These are phyloP conservation scores for Papilio helenus DNA, from an alignment of 1,140 invertebrate species.

Conservation along the genomic window DNA sequence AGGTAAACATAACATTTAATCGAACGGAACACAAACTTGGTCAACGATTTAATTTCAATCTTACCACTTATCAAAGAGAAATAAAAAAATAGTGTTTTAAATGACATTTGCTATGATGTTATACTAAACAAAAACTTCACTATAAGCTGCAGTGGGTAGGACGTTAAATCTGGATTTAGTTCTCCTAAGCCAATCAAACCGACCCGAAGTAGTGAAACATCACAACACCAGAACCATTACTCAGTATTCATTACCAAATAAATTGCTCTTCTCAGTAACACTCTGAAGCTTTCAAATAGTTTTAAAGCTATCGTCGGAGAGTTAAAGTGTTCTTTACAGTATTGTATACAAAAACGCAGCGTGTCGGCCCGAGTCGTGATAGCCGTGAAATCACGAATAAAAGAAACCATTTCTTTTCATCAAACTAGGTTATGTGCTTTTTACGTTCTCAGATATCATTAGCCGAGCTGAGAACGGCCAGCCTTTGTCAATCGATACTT, in stretches of 20 bases:
- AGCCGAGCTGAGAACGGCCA: conserved; percentile 12
- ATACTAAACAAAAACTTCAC: background rate
- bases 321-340: conserved; percentile 14
- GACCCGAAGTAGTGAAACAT: background rate
- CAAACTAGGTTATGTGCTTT: conserved; percentile 43
- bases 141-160: background rate
- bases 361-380: conserved; percentile 35
- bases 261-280: conserved; percentile 7
- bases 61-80: background rate
- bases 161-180: background rate
- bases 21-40: too few species aligned
- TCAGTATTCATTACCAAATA: background rate
- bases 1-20: too few species aligned
- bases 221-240: conserved; percentile 7
- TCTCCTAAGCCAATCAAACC: background rate
- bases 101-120: background rate
- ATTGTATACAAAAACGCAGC: conserved; percentile 1
- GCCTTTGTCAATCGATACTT: conserved; percentile 34
- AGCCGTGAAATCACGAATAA: conserved; percentile 43
- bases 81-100: background rate
- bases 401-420: conserved; percentile 43
- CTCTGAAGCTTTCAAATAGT: background rate
- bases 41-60: too few species aligned
- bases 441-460: conserved; percentile 19
- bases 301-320: conserved; percentile 14